These are phyloP conservation scores for Thunnus thynnus DNA, from an alignment of 2,113 vertebrate genomes.

Conservation along the genomic window DNA sequence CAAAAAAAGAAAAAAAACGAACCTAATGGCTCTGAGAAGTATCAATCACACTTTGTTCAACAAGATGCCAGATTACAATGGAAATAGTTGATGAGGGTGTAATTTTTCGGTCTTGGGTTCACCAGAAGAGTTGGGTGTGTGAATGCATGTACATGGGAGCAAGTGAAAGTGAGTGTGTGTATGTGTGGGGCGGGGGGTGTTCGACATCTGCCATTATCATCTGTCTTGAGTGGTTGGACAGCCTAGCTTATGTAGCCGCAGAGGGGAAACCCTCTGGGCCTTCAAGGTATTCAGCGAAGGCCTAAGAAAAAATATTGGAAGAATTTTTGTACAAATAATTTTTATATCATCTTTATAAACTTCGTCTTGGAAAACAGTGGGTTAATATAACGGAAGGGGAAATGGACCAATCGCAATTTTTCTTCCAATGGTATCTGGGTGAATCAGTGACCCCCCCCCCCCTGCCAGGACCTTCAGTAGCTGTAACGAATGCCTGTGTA, in stretches of 20 bases:
- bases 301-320: no score
- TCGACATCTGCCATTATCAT: conserved; percentile 54
- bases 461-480: no score
- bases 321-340: no score
- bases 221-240: conserved; percentile 10
- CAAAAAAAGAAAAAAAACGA: conserved; percentile 18
- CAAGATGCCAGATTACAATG: conserved; percentile 52
- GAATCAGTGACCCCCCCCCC: no score
- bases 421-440: no score
- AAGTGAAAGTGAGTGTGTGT: background rate
- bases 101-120: conserved; percentile 7
- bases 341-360: no score
- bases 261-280: no score
- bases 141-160: background rate
- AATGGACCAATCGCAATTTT: no score
- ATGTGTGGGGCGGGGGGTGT: background rate
- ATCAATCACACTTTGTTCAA: conserved; percentile 61
- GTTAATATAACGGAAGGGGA: no score
- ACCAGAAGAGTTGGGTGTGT: background rate
- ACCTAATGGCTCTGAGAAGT: conserved; percentile 48
- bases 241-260: conserved; percentile 15
- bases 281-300: no score
- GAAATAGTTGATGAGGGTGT: conserved; percentile 42
- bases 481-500: no score
- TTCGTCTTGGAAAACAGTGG: no score